phyloP scores from a whole-genome alignment of 2,113 vertebrate genomes.

The Catagonus wagneri region DNA sequence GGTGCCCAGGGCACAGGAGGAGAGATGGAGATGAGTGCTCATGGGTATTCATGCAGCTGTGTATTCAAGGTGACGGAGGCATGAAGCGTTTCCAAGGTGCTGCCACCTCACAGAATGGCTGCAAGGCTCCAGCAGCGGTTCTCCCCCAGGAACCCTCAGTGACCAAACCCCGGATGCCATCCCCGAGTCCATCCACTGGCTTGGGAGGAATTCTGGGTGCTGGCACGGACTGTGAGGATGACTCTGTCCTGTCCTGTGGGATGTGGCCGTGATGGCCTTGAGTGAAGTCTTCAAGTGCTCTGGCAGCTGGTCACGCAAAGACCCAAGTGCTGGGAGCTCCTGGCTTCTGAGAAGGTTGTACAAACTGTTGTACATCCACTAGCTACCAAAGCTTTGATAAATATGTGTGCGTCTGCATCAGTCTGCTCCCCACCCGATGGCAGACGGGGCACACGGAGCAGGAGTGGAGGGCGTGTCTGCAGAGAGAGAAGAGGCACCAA shows the following conservation, averaged over 20 bases:
- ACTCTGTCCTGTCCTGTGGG: background rate
- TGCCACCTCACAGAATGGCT: rapidly evolving
- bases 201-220: background rate
- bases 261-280: background rate
- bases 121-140: background rate
- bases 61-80: rapidly evolving
- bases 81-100: background rate
- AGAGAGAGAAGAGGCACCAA: background rate
- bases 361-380: background rate
- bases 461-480: rapidly evolving
- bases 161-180: rapidly evolving
- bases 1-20: rapidly evolving
- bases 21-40: rapidly evolving
- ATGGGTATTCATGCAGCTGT: rapidly evolving
- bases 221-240: background rate
- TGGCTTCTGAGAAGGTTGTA: background rate
- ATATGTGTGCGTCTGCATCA: background rate
- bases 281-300: rapidly evolving
- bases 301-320: background rate
- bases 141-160: rapidly evolving
- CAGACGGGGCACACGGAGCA: too few relatives aligned
- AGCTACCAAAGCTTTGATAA: background rate
- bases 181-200: rapidly evolving
- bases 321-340: background rate
- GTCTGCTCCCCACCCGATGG: background rate